Evolutionary conservation across 92 coral and sea anemone genomes (phyloP), one percentile per base, ranked within the genome.

Genomic region (Pocillopora grandis): DNA sequence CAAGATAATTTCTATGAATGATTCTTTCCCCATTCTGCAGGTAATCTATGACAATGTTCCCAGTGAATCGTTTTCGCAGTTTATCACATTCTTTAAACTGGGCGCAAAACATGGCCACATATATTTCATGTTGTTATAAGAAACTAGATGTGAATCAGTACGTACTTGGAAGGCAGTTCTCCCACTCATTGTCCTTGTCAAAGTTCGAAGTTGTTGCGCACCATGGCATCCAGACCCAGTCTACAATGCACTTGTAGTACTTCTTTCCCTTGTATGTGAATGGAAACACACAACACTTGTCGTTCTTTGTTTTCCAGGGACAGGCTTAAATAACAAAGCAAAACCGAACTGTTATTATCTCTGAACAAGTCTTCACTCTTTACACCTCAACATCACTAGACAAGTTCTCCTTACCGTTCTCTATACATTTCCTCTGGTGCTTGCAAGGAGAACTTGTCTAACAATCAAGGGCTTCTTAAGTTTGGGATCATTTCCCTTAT

Each of bases 221-320:
- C 89, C 89, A 86, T 4, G 84, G 84, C 79, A 63, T 86, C 79
- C 79, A 86, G 10, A 71, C 75, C 79, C 85, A 64, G 61, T 56
- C 82, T 15, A 63, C 71, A 66, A 86, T 80, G 61, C 89, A 86
- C 58, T 86, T 86, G 74, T 86, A 86, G 59, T 86, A 56, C 36
- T 86, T 86, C 80, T 79, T 33, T 69, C 89, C 89, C 55, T 86
- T 72, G 66, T 59, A 86, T 18, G 67, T 79, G 85, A 86, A 86
- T 18, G 89, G 89, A 55, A 86, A 86, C 69, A 86, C 89, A 36
- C 89, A 80, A 63, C 89, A 86, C 27, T 79, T 79, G 71, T 64
- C 85, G 35, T 86, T 74, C 56, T 68, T 79, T 58, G 85, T 64
- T 36, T 79, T 86, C 89, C 81, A 78, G 4, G 84, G 78, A 42